phyloP scores from a whole-genome alignment of 2,113 vertebrate species.

The Notechis scutatus region DNA sequence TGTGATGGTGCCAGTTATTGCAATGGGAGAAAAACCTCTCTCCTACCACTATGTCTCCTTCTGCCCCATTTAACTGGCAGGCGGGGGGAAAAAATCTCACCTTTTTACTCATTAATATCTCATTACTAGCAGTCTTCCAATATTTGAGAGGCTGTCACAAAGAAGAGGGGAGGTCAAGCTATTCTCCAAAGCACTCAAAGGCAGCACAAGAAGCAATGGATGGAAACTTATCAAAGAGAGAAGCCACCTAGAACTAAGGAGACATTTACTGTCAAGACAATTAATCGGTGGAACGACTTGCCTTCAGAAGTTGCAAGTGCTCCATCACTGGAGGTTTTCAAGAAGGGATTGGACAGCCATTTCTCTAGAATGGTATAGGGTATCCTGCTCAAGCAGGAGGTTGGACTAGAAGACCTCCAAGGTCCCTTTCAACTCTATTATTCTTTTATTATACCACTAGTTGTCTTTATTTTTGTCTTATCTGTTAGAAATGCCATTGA shows the following conservation, averaged over 20 bases:
- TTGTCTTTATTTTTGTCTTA: fast-evolving
- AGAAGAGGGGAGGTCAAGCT: not conserved
- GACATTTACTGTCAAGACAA: not conserved
- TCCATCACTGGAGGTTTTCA: not conserved
- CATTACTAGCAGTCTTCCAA: not conserved
- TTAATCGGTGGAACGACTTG: not conserved
- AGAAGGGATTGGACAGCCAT: not conserved
- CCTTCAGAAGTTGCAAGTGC: not conserved
- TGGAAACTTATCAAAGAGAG: not conserved
- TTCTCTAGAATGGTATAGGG: not conserved
- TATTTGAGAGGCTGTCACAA: not conserved
- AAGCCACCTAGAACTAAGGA: not conserved
- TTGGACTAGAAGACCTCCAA: not conserved
- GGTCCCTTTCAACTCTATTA: not conserved
- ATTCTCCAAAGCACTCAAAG: not conserved
- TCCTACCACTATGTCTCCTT: conserved; percentile 42
- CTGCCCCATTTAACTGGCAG: conserved; percentile 53
- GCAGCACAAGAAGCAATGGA: not conserved
- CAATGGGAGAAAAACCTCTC: conserved; percentile 45
- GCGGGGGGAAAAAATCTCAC: conserved; percentile 24
- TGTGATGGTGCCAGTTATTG: conserved; percentile 59
- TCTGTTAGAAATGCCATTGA: not conserved
- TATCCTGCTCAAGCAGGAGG: not conserved
- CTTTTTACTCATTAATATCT: not conserved
- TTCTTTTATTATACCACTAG: not conserved